Evolutionary conservation across 2,888 invertebrate genomes (phyloP).

Genomic region (Dynastes hyllus): DNA sequence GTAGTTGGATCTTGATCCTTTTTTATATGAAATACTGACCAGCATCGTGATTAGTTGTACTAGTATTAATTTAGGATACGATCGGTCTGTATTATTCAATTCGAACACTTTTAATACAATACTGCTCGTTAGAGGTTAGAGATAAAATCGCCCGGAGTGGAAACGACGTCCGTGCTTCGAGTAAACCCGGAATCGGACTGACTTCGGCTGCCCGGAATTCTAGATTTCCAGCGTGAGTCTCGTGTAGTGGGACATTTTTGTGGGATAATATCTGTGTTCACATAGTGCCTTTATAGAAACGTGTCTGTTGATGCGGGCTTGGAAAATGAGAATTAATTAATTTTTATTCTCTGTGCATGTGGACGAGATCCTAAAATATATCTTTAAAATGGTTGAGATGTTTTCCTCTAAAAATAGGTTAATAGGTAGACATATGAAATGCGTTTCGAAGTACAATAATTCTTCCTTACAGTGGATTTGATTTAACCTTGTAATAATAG

Average conservation of each 20-base stretch:
- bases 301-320: background rate
- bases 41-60: background rate
- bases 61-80: background rate
- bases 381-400: too few species aligned
- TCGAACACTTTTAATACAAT: background rate
- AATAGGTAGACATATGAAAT: too few species aligned
- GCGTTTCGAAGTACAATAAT: too few species aligned
- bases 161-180: constrained; percentile 9
- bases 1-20: background rate
- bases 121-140: background rate
- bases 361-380: too few species aligned
- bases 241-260: constrained; percentile 52
- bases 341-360: too few species aligned
- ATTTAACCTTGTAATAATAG: too few species aligned
- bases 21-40: background rate
- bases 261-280: constrained; percentile 27
- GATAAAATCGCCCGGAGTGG: background rate
- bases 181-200: constrained; percentile 52
- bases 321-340: background rate
- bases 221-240: constrained; percentile 57
- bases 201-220: constrained; percentile 56
- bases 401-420: too few species aligned
- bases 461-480: too few species aligned
- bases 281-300: background rate
- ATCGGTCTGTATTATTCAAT: background rate